Percentiles rank a stretch among this genome's conserved stretches.
These are phyloP conservation scores for Nomia melanderi DNA, from an alignment of 1,140 invertebrate species.

Conservation along the genomic window DNA sequence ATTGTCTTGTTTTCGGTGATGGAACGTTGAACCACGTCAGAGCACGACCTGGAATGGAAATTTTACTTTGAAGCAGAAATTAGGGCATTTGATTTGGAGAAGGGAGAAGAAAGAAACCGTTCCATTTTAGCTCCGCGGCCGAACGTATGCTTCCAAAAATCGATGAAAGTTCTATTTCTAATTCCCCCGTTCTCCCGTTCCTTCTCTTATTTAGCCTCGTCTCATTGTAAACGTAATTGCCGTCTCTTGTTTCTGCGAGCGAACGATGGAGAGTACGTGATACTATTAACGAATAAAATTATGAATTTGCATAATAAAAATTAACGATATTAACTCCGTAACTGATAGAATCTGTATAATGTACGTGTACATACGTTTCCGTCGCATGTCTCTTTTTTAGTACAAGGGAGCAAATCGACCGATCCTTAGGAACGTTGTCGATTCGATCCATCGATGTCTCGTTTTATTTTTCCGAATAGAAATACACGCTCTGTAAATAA, in stretches of 20 bases:
- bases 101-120: not conserved
- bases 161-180: slow-evolving; percentile 21
- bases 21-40: slow-evolving; percentile 20
- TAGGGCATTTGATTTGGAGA: no score
- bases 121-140: slow-evolving; percentile 12
- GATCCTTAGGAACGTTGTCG: no score
- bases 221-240: slow-evolving; percentile 35
- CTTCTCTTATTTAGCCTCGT: slow-evolving; percentile 15
- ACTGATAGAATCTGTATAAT: slow-evolving; percentile 18
- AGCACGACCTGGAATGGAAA: not conserved
- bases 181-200: not conserved
- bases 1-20: slow-evolving; percentile 22
- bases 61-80: not conserved
- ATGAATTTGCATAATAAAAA: slow-evolving; percentile 66
- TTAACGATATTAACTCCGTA: slow-evolving; percentile 48
- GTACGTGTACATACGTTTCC: not conserved
- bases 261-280: slow-evolving; percentile 52
- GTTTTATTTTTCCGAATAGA: no score
- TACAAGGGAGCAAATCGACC: not conserved
- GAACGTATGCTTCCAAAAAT: slow-evolving; percentile 48
- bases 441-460: not conserved
- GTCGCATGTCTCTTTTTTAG: not conserved
- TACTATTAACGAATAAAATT: slow-evolving; percentile 57
- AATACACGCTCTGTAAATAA: no score
- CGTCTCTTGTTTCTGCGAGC: slow-evolving; percentile 27